Conservation (phyloP, 2,113 vertebrate genomes). For the Rhynchomys soricoides region DNA sequence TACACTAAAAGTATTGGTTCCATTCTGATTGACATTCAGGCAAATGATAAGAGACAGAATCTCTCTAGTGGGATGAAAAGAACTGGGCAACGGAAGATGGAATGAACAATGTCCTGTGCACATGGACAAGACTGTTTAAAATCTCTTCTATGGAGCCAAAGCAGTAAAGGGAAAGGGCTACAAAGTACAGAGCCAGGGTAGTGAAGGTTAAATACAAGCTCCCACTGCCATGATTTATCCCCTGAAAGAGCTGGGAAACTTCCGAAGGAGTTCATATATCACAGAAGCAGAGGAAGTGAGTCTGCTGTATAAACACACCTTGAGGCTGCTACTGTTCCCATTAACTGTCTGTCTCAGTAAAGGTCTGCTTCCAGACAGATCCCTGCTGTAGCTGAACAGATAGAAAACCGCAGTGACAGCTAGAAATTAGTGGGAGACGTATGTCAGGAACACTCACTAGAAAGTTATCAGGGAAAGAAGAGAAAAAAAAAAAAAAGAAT, state of each 20-base stretch:
- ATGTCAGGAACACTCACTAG: slow-evolving; percentile 42
- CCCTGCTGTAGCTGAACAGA: slow-evolving; percentile 74
- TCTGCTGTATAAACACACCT: slow-evolving; percentile 86
- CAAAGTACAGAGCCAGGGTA: slow-evolving; percentile 75
- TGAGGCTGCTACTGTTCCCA: slow-evolving; percentile 84
- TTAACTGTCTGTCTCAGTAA: slow-evolving; percentile 70
- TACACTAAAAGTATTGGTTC: background rate
- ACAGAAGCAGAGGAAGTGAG: slow-evolving; percentile 79
- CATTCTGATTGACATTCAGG: background rate
- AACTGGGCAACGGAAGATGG: background rate
- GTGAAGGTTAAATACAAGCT: slow-evolving; percentile 87
- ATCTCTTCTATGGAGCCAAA: slow-evolving; percentile 63
- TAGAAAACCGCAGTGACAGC: slow-evolving; percentile 68
- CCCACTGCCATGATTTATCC: slow-evolving; percentile 85
- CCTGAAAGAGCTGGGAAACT: slow-evolving; percentile 85
- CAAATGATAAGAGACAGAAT: background rate
- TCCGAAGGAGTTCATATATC: slow-evolving; percentile 88
- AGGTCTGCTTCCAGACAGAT: slow-evolving; percentile 79
- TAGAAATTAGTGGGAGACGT: slow-evolving; percentile 56
- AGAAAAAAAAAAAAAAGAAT: background rate
- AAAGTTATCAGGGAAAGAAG: slow-evolving; percentile 13
- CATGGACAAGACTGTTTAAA: slow-evolving; percentile 25
- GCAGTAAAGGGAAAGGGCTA: slow-evolving; percentile 81
- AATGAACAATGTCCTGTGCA: background rate
- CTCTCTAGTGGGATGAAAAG: background rate